Conservation (phyloP, 2,888 invertebrate species). For the Apodemia mormo region DNA sequence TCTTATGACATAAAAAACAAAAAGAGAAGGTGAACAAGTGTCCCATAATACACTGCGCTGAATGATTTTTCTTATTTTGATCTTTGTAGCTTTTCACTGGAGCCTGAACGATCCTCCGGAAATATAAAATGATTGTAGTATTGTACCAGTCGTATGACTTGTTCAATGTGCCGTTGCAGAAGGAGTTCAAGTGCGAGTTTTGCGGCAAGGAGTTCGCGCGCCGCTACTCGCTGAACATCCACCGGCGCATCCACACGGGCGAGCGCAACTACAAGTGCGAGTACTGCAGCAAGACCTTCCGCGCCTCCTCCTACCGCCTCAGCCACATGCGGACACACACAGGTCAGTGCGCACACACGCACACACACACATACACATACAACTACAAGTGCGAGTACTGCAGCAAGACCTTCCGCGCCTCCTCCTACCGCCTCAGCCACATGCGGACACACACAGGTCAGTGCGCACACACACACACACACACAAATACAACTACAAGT, state of each 20-base stretch:
- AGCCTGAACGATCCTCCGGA: no score
- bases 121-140: no score
- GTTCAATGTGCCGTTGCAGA: slow-evolving; percentile 58
- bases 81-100: no score
- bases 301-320: slow-evolving; percentile 69
- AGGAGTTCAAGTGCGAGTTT: slow-evolving; percentile 93
- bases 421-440: slow-evolving; percentile 85
- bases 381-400: background rate
- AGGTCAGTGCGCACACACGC: slow-evolving; percentile 67
- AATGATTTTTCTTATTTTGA: no score
- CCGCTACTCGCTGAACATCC: slow-evolving; percentile 92
- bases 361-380: no score
- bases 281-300: slow-evolving; percentile 88
- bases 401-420: slow-evolving; percentile 82
- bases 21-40: no score
- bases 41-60: no score
- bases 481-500: no score
- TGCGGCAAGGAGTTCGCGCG: slow-evolving; percentile 94
- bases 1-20: no score
- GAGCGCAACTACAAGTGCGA: slow-evolving; percentile 94
- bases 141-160: no score
- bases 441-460: slow-evolving; percentile 91
- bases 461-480: no score
- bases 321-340: slow-evolving; percentile 93
- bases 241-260: slow-evolving; percentile 92